Conservation (phyloP, 2,797 vertebrate species). For the Mus spretus region DNA sequence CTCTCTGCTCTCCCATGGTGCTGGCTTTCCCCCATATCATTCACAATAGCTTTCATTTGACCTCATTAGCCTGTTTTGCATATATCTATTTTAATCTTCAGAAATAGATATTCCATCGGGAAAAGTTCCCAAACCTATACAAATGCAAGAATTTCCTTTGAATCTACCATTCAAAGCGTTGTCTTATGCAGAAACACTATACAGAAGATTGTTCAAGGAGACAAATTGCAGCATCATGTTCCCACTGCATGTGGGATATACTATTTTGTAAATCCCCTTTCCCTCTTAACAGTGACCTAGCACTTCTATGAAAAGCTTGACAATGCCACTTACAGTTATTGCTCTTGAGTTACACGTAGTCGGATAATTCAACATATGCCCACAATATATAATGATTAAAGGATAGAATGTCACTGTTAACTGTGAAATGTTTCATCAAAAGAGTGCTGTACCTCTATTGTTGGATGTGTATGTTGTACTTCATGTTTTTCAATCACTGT, state of each 20-base stretch:
- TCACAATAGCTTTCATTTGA: neutral
- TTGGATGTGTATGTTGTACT: neutral
- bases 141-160: neutral
- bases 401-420: neutral
- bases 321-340: neutral
- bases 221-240: neutral
- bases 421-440: neutral
- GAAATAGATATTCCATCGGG: neutral
- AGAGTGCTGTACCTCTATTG: neutral
- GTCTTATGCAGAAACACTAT: neutral
- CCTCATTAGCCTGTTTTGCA: neutral
- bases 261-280: neutral
- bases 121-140: neutral
- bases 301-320: neutral
- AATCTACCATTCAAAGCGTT: neutral
- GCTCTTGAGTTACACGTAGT: neutral
- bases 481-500: conserved; percentile 1
- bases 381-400: neutral
- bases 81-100: neutral
- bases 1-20: neutral
- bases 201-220: neutral
- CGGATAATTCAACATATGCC: neutral
- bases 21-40: neutral
- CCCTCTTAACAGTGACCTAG: neutral
- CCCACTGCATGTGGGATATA: neutral